Evolutionary conservation across 2,113 vertebrate species (phyloP).

Genomic region (Eonycteris spelaea): DNA sequence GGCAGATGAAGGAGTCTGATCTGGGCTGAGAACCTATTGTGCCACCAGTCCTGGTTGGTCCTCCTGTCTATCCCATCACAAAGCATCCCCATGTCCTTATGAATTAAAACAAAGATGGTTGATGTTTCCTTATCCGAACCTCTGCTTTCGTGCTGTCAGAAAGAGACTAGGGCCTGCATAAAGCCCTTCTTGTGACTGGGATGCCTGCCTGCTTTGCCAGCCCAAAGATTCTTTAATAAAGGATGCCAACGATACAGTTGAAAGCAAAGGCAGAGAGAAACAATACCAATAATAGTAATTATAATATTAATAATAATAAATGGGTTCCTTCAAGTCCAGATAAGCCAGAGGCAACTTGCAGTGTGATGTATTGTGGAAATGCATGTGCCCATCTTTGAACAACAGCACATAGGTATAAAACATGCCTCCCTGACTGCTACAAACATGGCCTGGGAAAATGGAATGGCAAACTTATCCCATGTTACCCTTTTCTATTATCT

Average conservation of each 20-base stretch:
- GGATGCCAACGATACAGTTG: slow-evolving; percentile 63
- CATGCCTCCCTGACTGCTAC: background rate
- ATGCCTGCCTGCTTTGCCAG: slow-evolving; percentile 55
- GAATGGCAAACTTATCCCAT: background rate
- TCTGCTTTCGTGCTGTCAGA: slow-evolving; percentile 68
- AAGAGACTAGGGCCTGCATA: slow-evolving; percentile 20
- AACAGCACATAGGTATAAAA: slow-evolving; percentile 60
- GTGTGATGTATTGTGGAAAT: slow-evolving; percentile 30
- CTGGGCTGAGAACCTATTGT: background rate
- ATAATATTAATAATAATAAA: slow-evolving; percentile 49
- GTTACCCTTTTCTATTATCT: background rate
- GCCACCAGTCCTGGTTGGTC: background rate
- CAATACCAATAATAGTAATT: slow-evolving; percentile 39
- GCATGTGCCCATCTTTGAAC: background rate
- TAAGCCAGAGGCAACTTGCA: slow-evolving; percentile 47
- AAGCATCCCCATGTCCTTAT: slow-evolving; percentile 62
- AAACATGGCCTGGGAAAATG: background rate
- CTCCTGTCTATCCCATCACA: slow-evolving; percentile 65
- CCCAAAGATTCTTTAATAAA: slow-evolving; percentile 72
- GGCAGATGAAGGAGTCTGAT: slow-evolving; percentile 54
- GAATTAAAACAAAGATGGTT: slow-evolving; percentile 56
- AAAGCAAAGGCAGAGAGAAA: slow-evolving; percentile 65
- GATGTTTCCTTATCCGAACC: slow-evolving; percentile 74
- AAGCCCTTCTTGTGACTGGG: slow-evolving; percentile 30
- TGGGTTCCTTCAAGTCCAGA: background rate